phyloP scores from a whole-genome alignment of 2,888 invertebrate genomes.

The Pyrrhia umbra region DNA sequence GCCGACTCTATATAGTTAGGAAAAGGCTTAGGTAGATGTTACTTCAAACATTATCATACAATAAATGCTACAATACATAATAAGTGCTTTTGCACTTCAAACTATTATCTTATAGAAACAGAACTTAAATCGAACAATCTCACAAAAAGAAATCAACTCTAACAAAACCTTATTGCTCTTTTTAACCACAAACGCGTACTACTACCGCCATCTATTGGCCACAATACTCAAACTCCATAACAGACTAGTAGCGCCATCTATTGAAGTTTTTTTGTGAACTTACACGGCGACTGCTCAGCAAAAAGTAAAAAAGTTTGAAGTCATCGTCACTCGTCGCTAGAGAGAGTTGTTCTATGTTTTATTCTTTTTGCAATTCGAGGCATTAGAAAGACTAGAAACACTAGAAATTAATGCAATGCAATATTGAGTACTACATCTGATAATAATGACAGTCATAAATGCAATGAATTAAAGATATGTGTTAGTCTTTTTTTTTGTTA shows the following conservation, averaged over 20 bases:
- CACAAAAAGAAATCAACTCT: conserved; percentile 7
- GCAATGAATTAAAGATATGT: no score
- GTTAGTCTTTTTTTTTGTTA: no score
- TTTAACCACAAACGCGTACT: conserved; percentile 39
- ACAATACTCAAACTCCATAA: conserved; percentile 9
- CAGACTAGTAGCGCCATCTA: conserved; percentile 71
- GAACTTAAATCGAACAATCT: neutral
- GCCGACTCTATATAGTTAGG: no score
- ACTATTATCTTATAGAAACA: neutral
- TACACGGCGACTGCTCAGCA: conserved; percentile 10
- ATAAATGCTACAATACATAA: no score
- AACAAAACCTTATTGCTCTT: conserved; percentile 44
- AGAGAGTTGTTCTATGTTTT: conserved; percentile 79
- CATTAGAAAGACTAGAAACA: conserved; percentile 53
- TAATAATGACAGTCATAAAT: neutral
- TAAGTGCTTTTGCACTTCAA: no score
- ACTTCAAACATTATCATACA: neutral
- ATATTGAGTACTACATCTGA: neutral
- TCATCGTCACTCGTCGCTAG: conserved; percentile 73
- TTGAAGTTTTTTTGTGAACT: conserved; percentile 14
- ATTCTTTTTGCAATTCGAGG: conserved; percentile 65
- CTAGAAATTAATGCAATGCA: conserved; percentile 18
- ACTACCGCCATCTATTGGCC: conserved; percentile 58
- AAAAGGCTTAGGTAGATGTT: no score
- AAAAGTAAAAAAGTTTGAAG: conserved; percentile 69